A percentile compares a stretch with the other conserved stretches of the same genome.
Evolutionary conservation across 2,888 invertebrate genomes (phyloP).

Genomic region (Tyria jacobaeae): DNA sequence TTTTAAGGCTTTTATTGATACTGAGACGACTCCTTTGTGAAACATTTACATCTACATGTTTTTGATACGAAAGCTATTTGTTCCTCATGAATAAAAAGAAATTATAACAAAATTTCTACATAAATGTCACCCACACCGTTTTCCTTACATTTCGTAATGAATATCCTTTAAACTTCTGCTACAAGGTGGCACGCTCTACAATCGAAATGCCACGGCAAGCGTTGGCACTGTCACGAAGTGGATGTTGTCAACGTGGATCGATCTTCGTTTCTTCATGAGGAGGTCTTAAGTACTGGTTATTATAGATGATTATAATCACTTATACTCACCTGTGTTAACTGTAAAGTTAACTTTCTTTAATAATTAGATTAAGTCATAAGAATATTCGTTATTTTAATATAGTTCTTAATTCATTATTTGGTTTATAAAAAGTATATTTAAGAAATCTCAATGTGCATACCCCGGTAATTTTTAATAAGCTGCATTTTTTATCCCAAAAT

Average conservation of each 20-base stretch:
- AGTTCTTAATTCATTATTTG: too few species aligned
- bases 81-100: too few species aligned
- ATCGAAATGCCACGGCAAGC: conserved; percentile 10
- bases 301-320: background rate
- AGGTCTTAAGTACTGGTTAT: conserved; percentile 16
- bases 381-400: too few species aligned
- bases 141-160: background rate
- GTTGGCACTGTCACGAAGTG: conserved; percentile 4
- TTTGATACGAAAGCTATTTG: too few species aligned
- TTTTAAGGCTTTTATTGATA: too few species aligned
- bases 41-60: too few species aligned
- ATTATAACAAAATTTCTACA: background rate
- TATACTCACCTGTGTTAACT: background rate
- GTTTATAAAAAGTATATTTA: too few species aligned
- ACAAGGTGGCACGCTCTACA: background rate
- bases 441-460: too few species aligned
- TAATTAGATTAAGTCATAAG: too few species aligned
- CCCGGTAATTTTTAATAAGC: too few species aligned
- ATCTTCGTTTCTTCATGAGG: conserved; percentile 20
- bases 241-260: background rate
- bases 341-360: background rate
- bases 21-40: too few species aligned
- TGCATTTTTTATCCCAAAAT: too few species aligned
- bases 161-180: background rate
- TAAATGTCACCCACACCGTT: background rate